Evolutionary conservation across 2,797 vertebrate species (phyloP), one percentile per base, ranked within the genome.

Genomic region (Paedocypris micromegethes): DNA sequence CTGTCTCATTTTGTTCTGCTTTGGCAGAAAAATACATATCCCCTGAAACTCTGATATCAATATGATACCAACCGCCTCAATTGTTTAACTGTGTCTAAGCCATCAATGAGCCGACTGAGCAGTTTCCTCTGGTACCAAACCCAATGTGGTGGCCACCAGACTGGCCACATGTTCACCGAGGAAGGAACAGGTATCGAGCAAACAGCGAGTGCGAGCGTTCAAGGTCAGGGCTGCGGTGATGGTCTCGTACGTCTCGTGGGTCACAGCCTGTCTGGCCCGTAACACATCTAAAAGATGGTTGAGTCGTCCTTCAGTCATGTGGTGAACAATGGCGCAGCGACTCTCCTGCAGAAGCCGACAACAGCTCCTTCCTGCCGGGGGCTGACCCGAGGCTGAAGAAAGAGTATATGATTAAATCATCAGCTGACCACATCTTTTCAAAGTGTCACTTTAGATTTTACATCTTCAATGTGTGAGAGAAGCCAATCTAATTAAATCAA

Each of bases 291-390:
- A 77, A 23, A 85, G 42, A 23, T 79, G 79, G 77, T 90, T 91
- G 54, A 91, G 78, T 1, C 79, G 78, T 1, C 89, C 89, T 61
- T 89, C 86, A 2, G 88, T 90, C 86, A 90, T 88, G 56, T 64
- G 70, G 2, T 44, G 75, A 48, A 90, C 68, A 4, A 73, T 68
- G 2, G 63, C 51, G 43, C 81, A 76, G 4, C 79, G 73, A 48
- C 61, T 62, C 72, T 76, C 72, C 64, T 38, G 71, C 55, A 79
- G 58, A 43, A 77, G 78, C 6, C 6, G 62, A 8, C 71, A 49
- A 65, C 72, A 76, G 5, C 66, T 75, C 56, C 38, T 47, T 48
- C 68, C 58, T 7, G 42, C 9, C 39, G 72, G 74, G 38, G 40
- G 42, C 0, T 50, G 48, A 56, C 9, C 54, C 50, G 37, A 37